Evolutionary conservation across 2,113 vertebrate genomes (phyloP), one percentile per base, ranked within the genome.

Genomic region (Pterocles gutturalis): DNA sequence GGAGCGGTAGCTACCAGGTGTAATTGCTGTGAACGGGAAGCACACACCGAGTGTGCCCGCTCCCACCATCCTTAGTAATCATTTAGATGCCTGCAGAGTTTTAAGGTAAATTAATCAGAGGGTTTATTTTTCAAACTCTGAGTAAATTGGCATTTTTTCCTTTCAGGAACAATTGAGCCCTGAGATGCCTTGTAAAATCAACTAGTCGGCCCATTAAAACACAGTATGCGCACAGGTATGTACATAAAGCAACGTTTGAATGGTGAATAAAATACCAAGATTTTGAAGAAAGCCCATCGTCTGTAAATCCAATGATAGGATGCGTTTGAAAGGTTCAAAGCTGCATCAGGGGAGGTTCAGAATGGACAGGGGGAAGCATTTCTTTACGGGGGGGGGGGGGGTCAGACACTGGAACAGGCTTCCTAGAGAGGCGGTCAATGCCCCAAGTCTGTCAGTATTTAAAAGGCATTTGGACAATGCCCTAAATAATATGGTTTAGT

Each of bases 141-240:
- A 36, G 16, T 38, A 36, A 67, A 48, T 10, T 1, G 17, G 46
- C 3, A 0, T 73, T 62, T 48, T 33, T 25, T 6, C 15, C 24
- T 49, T 67, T 55, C 28, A 41, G 46, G 26, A 76, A 25, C 2
- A 5, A 9, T 15, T 33, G 43, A 53, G 38, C 15, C 24, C 14
- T 11, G 24, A 34, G 17, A 6, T 49, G 22, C 34, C 18, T n/a
- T 55, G 24, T 25, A 2, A 16, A 61, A 43, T 7, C 53, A n/a
- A 2, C 10, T 21, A 7, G 1, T 10, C 5, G 2, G 1, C 9
- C 11, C 1, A 0, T 25, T 38, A 6, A 57, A 69, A 11, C 10
- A 19, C 7, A 0, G 0, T 3, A 3, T 53, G 36, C 5, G 5
- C 22, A 2, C 17, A 7, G 13, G 2, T 29, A 1, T n/a, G 1